Evolutionary conservation across 2,113 vertebrate genomes (phyloP).

Genomic region (Suncus etruscus): DNA sequence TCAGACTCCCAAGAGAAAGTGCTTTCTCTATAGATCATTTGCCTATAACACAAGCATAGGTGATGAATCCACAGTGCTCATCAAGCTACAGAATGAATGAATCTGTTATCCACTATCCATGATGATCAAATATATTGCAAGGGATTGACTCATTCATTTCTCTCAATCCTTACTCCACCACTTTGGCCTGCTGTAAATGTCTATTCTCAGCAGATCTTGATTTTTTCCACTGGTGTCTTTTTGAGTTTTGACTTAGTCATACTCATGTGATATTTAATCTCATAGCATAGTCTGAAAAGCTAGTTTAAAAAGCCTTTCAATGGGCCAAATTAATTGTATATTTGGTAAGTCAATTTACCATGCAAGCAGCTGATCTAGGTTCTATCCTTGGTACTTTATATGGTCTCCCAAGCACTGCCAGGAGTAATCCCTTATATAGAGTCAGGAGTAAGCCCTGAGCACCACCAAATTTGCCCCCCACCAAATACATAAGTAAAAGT

Average conservation of each 20-base stretch:
- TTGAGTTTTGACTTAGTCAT: neutral
- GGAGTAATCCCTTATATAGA: too few species aligned
- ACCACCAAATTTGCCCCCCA: too few species aligned
- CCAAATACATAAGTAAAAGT: too few species aligned
- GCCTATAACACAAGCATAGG: neutral
- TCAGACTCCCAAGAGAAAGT: neutral
- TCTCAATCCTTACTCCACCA: neutral
- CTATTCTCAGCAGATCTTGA: neutral
- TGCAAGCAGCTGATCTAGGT: too few species aligned
- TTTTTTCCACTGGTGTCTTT: neutral
- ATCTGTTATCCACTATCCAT: neutral
- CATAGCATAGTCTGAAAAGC: neutral
- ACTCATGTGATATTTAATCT: neutral
- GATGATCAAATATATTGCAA: neutral
- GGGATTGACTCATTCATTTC: neutral
- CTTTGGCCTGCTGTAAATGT: neutral
- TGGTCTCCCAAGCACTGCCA: too few species aligned
- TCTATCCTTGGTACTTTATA: too few species aligned
- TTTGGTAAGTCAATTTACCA: too few species aligned
- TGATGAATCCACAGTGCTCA: neutral
- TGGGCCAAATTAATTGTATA: too few species aligned
- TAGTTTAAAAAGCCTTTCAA: neutral
- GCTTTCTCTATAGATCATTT: too few species aligned
- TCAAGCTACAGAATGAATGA: neutral
- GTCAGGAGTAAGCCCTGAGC: too few species aligned